These are phyloP conservation scores for Choloepus didactylus DNA, from an alignment of 2,797 vertebrate genomes.

Conservation along the genomic window DNA sequence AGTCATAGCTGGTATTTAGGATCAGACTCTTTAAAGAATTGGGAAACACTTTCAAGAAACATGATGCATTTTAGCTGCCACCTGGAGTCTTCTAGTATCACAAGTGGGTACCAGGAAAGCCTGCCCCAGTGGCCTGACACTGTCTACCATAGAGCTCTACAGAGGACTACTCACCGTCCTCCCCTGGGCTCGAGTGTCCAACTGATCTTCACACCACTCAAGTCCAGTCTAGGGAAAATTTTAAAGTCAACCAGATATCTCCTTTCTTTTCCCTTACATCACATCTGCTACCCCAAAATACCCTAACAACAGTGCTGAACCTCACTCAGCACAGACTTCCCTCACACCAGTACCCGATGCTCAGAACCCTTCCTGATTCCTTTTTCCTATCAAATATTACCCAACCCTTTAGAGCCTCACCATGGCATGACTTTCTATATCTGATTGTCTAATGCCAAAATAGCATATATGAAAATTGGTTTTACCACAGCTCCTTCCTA, in stretches of 20 bases:
- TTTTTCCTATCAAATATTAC: not conserved
- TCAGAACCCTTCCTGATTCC: not conserved
- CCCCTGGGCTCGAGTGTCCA: not conserved
- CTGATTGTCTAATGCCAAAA: not conserved
- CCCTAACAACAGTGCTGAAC: not conserved
- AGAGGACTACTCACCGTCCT: not conserved
- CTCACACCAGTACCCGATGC: not conserved
- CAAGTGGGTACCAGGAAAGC: not conserved
- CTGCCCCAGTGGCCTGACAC: not conserved
- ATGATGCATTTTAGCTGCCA: not conserved
- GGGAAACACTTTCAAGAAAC: not conserved
- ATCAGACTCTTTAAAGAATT: conserved; percentile 20
- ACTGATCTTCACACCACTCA: not conserved
- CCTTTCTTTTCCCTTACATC: not conserved
- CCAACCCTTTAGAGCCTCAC: not conserved
- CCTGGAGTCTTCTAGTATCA: not conserved
- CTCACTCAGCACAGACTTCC: not conserved
- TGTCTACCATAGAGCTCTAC: not conserved
- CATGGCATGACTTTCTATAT: conserved; percentile 10
- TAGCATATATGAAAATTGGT: not conserved
- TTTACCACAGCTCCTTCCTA: conserved; percentile 7
- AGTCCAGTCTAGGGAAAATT: not conserved
- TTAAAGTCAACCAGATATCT: not conserved
- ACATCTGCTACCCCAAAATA: too few species aligned
- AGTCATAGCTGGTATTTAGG: not conserved